phyloP scores from a whole-genome alignment of 2,797 vertebrate genomes.

The Takifugu ocellatus region DNA sequence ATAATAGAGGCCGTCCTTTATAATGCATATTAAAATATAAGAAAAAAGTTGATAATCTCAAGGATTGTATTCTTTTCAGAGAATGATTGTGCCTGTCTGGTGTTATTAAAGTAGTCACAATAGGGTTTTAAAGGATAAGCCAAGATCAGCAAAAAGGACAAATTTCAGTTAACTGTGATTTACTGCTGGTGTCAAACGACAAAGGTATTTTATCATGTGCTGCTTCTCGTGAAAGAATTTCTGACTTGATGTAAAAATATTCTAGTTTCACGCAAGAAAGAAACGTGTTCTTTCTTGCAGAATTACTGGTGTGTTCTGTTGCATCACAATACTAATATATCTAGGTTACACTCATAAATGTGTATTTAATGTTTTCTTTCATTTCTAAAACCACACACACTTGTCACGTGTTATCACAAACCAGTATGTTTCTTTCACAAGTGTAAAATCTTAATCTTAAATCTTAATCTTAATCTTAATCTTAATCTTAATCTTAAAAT shows the following conservation, averaged over 20 bases:
- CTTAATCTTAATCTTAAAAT: no score
- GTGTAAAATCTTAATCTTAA: no score
- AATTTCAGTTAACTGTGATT: neutral
- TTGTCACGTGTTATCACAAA: no score
- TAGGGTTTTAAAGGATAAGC: slow-evolving; percentile 8
- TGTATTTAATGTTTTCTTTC: no score
- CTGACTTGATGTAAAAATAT: neutral
- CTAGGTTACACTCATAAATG: no score
- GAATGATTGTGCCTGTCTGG: slow-evolving; percentile 11
- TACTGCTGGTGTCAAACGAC: neutral
- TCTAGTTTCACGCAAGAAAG: neutral
- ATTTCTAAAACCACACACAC: no score
- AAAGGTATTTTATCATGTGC: neutral
- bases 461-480: no score
- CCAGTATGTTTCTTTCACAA: neutral
- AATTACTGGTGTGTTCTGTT: no score
- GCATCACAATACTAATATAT: no score
- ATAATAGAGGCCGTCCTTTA: slow-evolving; percentile 10
- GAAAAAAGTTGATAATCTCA: slow-evolving; percentile 1
- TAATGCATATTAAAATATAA: slow-evolving; percentile 6
- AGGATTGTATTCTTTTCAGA: neutral
- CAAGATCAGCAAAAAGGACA: neutral
- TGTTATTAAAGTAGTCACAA: slow-evolving; percentile 12
- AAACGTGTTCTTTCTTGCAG: no score
- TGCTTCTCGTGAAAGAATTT: neutral